Percentiles rank a stretch among this genome's conserved stretches.
Evolutionary conservation across 2,888 invertebrate species (phyloP).

Genomic region (Tenthredo notha): DNA sequence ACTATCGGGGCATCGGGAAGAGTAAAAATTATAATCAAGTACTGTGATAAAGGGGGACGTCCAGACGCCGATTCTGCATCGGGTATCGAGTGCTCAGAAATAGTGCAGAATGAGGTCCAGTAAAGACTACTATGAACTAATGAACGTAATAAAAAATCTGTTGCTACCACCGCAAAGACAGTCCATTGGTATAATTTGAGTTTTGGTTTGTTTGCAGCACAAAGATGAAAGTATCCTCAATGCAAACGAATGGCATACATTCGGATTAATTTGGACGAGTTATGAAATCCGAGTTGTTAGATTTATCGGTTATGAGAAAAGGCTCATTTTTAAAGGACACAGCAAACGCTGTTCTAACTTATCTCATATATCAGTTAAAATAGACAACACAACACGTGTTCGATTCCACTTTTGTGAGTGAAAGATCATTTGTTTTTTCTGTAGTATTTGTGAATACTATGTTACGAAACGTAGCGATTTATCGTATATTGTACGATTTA

Average conservation of each 20-base stretch:
- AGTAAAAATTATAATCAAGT: background rate
- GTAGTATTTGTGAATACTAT: background rate
- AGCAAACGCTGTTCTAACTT: background rate
- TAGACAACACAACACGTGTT: conserved; percentile 51
- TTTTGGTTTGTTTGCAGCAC: conserved; percentile 53
- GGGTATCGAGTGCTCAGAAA: too few relatives aligned
- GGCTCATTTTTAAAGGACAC: background rate
- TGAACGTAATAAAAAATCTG: background rate
- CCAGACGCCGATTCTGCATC: background rate
- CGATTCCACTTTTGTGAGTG: conserved; percentile 66
- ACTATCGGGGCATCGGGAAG: background rate
- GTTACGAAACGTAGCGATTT: background rate
- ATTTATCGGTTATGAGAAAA: conserved; percentile 34
- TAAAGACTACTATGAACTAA: background rate
- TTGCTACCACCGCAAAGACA: background rate
- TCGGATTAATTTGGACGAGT: background rate
- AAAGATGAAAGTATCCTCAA: background rate
- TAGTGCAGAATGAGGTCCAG: background rate
- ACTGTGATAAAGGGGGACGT: background rate
- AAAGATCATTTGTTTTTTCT: background rate
- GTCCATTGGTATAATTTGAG: background rate
- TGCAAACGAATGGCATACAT: conserved; percentile 13
- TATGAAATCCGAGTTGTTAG: background rate
- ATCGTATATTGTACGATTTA: background rate
- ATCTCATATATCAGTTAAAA: conserved; percentile 57